A percentile compares a stretch with the other conserved stretches of the same genome.
Conservation (phyloP, 1,140 invertebrate species). For the Anastrepha ludens region DNA sequence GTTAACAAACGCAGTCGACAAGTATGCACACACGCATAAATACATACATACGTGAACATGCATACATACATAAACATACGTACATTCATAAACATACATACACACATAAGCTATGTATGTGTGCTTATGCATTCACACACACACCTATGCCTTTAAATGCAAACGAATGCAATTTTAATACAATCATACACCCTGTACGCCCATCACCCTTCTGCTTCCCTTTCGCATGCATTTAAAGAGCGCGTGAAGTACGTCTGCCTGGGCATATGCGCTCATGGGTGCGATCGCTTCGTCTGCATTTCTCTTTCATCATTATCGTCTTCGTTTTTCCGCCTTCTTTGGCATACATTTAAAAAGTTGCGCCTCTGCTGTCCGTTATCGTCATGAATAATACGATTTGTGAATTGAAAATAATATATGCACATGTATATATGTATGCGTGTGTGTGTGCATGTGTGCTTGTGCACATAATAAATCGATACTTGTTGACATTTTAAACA, state of each 20-base stretch:
- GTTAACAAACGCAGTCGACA: slow-evolving; percentile 30
- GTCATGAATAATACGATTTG: neutral
- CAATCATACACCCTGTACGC: no score
- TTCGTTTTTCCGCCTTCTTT: neutral
- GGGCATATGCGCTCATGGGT: no score
- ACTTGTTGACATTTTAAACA: slow-evolving; percentile 45
- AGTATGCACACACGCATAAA: neutral
- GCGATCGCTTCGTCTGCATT: neutral
- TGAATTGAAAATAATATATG: neutral
- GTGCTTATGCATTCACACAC: neutral
- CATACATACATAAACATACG: no score
- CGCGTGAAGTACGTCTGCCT: neutral
- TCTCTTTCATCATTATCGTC: neutral
- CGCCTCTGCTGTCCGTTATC: neutral
- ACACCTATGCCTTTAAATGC: neutral
- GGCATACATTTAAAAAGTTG: neutral
- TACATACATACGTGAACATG: no score
- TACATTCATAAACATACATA: no score
- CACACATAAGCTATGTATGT: no score
- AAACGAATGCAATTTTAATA: no score
- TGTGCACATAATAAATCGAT: slow-evolving; percentile 12
- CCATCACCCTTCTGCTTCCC: neutral
- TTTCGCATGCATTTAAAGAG: neutral
- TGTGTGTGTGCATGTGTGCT: no score
- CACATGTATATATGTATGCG: neutral